Percentiles rank a stretch among this genome's conserved stretches.
These are phyloP conservation scores for Brachypterus glaber DNA, from an alignment of 2,888 invertebrate genomes.

Conservation along the genomic window DNA sequence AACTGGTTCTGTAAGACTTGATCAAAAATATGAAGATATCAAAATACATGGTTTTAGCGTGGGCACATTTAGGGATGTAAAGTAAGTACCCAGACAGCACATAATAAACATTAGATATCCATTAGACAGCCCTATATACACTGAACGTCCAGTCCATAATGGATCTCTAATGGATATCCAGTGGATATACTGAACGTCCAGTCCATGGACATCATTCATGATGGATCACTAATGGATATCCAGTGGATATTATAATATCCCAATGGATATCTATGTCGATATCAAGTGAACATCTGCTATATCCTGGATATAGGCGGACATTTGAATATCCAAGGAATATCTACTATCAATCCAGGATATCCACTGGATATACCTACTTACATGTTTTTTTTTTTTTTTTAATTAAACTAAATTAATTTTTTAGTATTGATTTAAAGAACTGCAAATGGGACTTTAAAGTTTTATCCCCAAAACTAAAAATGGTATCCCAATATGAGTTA, in stretches of 20 bases:
- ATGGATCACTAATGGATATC: no score
- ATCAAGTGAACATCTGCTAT: no score
- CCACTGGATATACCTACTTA: not conserved
- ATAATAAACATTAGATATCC: not conserved
- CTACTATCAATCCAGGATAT: not conserved
- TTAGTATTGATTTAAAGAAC: conserved; percentile 46
- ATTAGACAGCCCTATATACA: no score
- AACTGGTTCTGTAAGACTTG: conserved; percentile 46
- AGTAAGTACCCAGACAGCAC: conserved; percentile 43
- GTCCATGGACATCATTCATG: no score
- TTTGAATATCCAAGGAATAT: not conserved
- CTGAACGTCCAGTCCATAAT: no score
- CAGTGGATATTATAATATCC: no score
- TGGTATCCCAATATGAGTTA: conserved; percentile 58
- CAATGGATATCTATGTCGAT: no score
- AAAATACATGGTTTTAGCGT: conserved; percentile 53
- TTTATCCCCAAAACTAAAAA: conserved; percentile 48
- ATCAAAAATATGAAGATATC: conserved; percentile 53
- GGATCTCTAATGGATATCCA: no score
- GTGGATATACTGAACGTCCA: no score
- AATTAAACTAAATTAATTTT: conserved; percentile 5
- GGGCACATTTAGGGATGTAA: conserved; percentile 46
- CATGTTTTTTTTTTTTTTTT: not conserved
- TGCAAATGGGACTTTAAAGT: conserved; percentile 43
- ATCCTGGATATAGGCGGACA: no score